Percentiles rank a stretch among this genome's conserved stretches.
Evolutionary conservation across 2,113 vertebrate species (phyloP).

Genomic region (Oplegnathus fasciatus): DNA sequence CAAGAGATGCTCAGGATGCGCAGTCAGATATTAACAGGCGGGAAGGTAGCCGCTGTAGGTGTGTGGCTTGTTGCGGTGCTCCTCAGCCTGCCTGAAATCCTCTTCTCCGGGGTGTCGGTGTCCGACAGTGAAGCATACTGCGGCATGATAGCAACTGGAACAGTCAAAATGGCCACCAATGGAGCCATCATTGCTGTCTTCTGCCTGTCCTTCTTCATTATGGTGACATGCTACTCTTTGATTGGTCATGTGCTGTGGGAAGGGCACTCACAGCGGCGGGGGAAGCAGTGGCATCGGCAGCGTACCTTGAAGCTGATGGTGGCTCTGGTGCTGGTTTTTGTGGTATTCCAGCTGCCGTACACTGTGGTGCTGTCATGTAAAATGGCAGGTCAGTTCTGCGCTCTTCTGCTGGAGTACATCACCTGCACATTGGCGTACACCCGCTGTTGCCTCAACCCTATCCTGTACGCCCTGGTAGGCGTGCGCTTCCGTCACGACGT

Average conservation of each 20-base stretch:
- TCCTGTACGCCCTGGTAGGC: slow-evolving; percentile 93
- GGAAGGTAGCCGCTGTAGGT: slow-evolving; percentile 68
- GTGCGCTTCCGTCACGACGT: slow-evolving; percentile 92
- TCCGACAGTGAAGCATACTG: slow-evolving; percentile 70
- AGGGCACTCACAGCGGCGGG: slow-evolving; percentile 65
- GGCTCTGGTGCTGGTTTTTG: slow-evolving; percentile 89
- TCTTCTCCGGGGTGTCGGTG: slow-evolving; percentile 78
- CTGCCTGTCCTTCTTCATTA: slow-evolving; percentile 87
- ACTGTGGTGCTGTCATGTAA: slow-evolving; percentile 87
- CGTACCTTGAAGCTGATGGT: slow-evolving; percentile 90
- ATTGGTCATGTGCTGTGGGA: slow-evolving; percentile 86
- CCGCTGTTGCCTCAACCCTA: slow-evolving; percentile 94
- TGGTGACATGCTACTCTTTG: slow-evolving; percentile 88
- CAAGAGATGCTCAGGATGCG: slow-evolving; percentile 74
- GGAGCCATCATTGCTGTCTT: slow-evolving; percentile 87
- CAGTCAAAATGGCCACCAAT: slow-evolving; percentile 80
- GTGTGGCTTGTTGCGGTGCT: slow-evolving; percentile 86
- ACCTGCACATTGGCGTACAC: slow-evolving; percentile 89
- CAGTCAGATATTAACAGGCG: slow-evolving; percentile 50
- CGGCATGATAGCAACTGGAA: slow-evolving; percentile 69
- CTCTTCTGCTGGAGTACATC: slow-evolving; percentile 85
- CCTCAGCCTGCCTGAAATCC: slow-evolving; percentile 89
- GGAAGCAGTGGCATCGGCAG: slow-evolving; percentile 82
- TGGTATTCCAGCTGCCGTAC: slow-evolving; percentile 92
- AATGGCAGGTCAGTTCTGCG: slow-evolving; percentile 82